Conservation (phyloP, 2,113 vertebrate species). For the Bubo blakistoni region DNA sequence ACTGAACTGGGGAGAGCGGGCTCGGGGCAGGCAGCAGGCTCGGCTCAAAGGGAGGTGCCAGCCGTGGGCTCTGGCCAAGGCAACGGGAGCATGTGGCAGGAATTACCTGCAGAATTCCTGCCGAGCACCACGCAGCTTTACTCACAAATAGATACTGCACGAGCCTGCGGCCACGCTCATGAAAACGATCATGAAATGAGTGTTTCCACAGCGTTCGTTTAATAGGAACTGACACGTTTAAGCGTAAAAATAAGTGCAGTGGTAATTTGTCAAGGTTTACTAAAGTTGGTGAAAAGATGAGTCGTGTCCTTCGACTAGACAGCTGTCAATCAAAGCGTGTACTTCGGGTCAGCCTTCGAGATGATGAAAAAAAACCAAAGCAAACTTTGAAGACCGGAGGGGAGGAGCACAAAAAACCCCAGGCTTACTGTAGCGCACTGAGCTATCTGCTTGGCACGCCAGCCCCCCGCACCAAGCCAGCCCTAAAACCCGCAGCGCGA, state of each 20-base stretch:
- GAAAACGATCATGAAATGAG: fast-evolving
- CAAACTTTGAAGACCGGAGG: neutral
- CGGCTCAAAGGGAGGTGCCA: no score
- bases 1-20: neutral
- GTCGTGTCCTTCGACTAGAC: neutral
- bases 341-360: neutral
- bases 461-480: no score
- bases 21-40: neutral
- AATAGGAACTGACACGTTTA: fast-evolving
- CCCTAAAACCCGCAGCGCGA: no score
- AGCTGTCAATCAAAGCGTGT: fast-evolving
- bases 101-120: neutral
- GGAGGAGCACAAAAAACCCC: no score
- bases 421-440: fast-evolving
- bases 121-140: fast-evolving
- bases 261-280: neutral
- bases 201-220: fast-evolving
- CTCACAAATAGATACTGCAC: fast-evolving
- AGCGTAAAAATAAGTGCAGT: fast-evolving
- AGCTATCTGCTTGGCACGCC: no score
- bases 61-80: fast-evolving
- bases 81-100: fast-evolving
- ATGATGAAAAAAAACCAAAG: fast-evolving
- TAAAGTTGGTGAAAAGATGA: neutral
- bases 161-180: fast-evolving